Conservation (phyloP, 2,888 invertebrate species). For the Bursaphelenchus okinawaensis region DNA sequence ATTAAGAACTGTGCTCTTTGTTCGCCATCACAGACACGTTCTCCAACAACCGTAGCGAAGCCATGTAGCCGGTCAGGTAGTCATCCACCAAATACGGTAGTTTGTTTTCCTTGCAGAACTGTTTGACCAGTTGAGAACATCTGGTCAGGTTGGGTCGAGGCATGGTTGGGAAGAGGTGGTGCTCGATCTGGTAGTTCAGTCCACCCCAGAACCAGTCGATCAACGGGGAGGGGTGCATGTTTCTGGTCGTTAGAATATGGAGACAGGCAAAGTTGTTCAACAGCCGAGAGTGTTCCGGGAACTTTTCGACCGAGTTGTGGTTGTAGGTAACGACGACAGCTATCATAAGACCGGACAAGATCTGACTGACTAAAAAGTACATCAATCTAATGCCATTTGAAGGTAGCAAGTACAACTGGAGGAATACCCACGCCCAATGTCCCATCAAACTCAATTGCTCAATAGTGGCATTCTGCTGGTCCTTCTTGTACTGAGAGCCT, state of each 20-base stretch:
- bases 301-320: slow-evolving; percentile 56
- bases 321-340: slow-evolving; percentile 55
- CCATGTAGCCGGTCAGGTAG: slow-evolving; percentile 46
- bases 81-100: slow-evolving; percentile 50
- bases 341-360: slow-evolving; percentile 44
- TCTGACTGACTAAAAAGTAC: slow-evolving; percentile 49
- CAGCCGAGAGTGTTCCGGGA: slow-evolving; percentile 51
- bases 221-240: slow-evolving; percentile 51
- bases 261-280: slow-evolving; percentile 55
- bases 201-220: slow-evolving; percentile 57
- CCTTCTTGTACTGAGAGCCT: slow-evolving; percentile 37
- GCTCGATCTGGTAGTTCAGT: slow-evolving; percentile 55
- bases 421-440: slow-evolving; percentile 51
- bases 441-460: slow-evolving; percentile 25
- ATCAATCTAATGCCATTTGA: slow-evolving; percentile 31
- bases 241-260: slow-evolving; percentile 54
- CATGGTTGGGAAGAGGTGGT: slow-evolving; percentile 57
- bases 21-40: slow-evolving; percentile 46
- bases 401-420: slow-evolving; percentile 49
- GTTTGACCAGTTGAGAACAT: slow-evolving; percentile 39
- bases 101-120: slow-evolving; percentile 45
- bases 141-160: slow-evolving; percentile 49
- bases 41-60: slow-evolving; percentile 42
- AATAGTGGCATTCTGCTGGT: slow-evolving; percentile 27
- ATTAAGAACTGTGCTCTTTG: slow-evolving; percentile 10